Base-by-base conservation (phyloP, 2,797 vertebrate genomes). In the Characodon lateralis region DNA sequence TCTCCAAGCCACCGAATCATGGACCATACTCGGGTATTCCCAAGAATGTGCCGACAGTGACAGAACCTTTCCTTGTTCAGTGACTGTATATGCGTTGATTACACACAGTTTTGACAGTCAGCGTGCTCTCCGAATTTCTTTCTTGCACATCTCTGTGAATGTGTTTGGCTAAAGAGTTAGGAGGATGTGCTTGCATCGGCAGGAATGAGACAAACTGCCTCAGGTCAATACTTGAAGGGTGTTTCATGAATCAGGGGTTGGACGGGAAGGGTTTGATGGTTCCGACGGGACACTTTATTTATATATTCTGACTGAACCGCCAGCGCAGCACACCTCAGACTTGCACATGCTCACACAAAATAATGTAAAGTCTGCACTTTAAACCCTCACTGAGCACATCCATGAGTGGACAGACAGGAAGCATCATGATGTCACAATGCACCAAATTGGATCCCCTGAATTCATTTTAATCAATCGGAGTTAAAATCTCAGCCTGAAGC, bases 251-350 rank as follows among this genome's bases (percentile, higher is more conserved):
- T 56, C 16, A 58, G 71, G 73, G 28, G 58, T 26, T 13, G 58
- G 78, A 24, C 24, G 55, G 46, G 46, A 68, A 70, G 73, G 56
- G 70, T 63, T 59, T 88, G 89, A 90, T 78, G 77, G 78, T 84
- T 93, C 85, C 83, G 81, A 84, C 0, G 55, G 86, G 89, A 86
- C 87, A 79, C 73, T 87, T 83, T 86, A 89, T 93, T 91, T 94
- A 91, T 94, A 91, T 90, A 89, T 82, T 89, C 82, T 0, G 16
- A 65, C 82, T 65, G 31, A 92, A 90, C 72, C 88, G 91, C 91
- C 76, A 80, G 85, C 88, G 66, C 90, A 91, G 93, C 91, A 90
- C 90, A 93, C 88, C 88, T 87, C 82, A 89, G 90, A 88, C 89
- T 79, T 80, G 41, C 78, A 88, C 86, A 82, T 58, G 71, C 84